Conservation (phyloP, 2,797 vertebrate species). For the Protosalanx chinensis region DNA sequence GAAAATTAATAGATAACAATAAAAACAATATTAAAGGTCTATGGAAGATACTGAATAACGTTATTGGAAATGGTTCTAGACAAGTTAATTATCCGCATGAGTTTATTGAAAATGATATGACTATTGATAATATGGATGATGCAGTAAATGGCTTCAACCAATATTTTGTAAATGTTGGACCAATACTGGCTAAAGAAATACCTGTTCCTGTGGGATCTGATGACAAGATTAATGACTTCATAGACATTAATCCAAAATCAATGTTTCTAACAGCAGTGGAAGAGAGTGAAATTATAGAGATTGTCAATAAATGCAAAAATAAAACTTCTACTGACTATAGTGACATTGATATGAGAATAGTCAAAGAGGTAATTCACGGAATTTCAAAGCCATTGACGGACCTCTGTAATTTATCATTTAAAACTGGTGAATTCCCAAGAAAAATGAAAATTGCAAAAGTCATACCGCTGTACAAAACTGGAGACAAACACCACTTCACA, state of each 20-base stretch:
- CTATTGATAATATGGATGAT: no score
- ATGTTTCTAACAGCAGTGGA: neutral
- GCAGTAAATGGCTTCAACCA: no score
- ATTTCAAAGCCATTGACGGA: neutral
- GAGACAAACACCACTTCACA: conserved; percentile 6
- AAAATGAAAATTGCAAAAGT: conserved; percentile 14
- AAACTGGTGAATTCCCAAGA: neutral
- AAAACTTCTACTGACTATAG: conserved; percentile 2
- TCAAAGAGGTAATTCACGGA: no score
- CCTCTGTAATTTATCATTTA: conserved; percentile 8
- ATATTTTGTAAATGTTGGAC: neutral
- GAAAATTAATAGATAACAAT: neutral
- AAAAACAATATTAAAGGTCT: neutral
- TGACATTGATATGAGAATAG: neutral
- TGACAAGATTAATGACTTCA: no score
- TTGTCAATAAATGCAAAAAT: conserved; percentile 5
- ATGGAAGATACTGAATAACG: neutral
- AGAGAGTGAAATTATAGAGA: neutral
- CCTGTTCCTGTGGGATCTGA: no score
- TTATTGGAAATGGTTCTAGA: no score
- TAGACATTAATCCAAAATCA: neutral
- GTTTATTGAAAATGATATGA: no score
- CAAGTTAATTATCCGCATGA: no score
- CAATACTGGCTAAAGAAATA: neutral
- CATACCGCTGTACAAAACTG: conserved; percentile 15